These are phyloP conservation scores for Stenodera caucasica DNA, from an alignment of 2,888 invertebrate genomes.

Conservation along the genomic window DNA sequence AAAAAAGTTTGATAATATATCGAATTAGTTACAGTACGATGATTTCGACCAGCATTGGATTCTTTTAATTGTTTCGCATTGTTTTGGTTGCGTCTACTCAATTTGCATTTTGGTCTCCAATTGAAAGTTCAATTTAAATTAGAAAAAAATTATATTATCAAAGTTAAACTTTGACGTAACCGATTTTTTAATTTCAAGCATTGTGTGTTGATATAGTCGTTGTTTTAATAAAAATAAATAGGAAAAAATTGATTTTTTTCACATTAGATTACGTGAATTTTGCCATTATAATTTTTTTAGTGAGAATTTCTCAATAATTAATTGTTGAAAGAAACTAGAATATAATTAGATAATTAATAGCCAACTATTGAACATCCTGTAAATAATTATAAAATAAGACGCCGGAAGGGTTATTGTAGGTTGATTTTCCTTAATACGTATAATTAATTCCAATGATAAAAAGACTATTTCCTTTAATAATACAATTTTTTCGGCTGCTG, in stretches of 20 bases:
- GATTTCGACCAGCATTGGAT: no score
- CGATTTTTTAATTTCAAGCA: neutral
- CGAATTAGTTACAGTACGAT: no score
- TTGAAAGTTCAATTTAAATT: no score
- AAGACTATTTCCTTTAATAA: no score
- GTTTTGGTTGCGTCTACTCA: no score
- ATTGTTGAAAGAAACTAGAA: neutral
- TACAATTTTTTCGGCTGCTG: no score
- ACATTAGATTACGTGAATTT: neutral
- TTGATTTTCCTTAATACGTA: neutral
- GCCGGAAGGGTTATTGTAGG: neutral
- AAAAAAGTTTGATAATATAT: no score
- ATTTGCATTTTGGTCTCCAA: no score
- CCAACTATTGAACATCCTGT: neutral
- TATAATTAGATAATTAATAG: neutral
- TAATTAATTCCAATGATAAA: no score
- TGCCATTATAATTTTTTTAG: neutral
- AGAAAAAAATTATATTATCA: neutral
- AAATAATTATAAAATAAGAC: neutral
- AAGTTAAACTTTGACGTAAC: neutral
- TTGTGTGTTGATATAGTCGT: neutral
- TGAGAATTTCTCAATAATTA: neutral
- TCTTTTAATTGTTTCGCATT: no score
- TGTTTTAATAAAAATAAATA: no score
- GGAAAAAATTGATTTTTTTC: no score